Percentiles rank a stretch among this genome's conserved stretches.
phyloP scores from a whole-genome alignment of 2,888 invertebrate species.

The Teinopalpus imperialis region DNA sequence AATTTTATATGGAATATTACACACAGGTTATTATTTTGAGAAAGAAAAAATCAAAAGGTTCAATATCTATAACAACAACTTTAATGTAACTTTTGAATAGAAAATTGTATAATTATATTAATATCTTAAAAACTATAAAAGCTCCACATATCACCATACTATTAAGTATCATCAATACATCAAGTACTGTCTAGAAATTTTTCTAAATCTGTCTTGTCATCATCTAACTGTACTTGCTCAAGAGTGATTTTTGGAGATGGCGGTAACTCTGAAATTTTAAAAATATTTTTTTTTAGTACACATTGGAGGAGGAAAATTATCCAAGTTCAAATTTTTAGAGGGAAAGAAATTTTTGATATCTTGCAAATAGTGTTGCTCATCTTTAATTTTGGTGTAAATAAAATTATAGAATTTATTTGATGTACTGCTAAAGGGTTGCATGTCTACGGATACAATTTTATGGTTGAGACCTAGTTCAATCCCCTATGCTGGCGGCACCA shows the following conservation, averaged over 20 bases:
- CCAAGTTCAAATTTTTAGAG: too few relatives aligned
- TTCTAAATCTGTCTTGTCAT: constrained; percentile 60
- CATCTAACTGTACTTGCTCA: constrained; percentile 69
- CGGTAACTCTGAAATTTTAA: constrained; percentile 46
- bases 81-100: constrained; percentile 56
- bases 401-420: too few relatives aligned
- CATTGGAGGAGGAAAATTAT: too few relatives aligned
- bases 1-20: constrained; percentile 50
- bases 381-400: too few relatives aligned
- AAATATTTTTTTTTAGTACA: background rate
- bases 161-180: constrained; percentile 36
- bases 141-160: constrained; percentile 42
- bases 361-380: too few relatives aligned
- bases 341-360: too few relatives aligned
- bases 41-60: constrained; percentile 42
- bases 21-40: constrained; percentile 39
- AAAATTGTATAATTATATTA: constrained; percentile 42
- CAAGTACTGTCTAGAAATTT: constrained; percentile 69
- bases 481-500: too few relatives aligned
- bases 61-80: constrained; percentile 45
- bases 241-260: constrained; percentile 51
- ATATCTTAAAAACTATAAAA: constrained; percentile 43
- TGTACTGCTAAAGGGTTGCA: too few relatives aligned
- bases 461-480: too few relatives aligned
- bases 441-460: too few relatives aligned